Conservation (phyloP, 2,888 invertebrate genomes). For the Melanostoma scalare region DNA sequence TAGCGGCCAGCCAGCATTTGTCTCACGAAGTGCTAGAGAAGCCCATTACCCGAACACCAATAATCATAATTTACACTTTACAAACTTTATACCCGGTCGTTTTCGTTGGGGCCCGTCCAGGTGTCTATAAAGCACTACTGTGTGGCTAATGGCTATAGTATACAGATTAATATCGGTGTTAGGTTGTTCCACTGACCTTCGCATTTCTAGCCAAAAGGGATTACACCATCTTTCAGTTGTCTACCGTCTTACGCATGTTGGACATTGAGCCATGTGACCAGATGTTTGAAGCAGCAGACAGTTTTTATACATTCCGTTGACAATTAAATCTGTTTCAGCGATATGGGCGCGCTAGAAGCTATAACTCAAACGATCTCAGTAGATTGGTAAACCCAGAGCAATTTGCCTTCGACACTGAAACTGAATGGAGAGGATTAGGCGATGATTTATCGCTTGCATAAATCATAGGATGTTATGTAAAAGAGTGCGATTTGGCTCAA, state of each 20-base stretch:
- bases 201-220: conserved; percentile 58
- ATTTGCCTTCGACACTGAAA: conserved; percentile 60
- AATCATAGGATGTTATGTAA: conserved; percentile 68
- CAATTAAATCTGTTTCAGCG: conserved; percentile 45
- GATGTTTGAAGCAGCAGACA: conserved; percentile 38
- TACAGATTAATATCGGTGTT: conserved; percentile 57
- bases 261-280: conserved; percentile 23
- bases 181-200: conserved; percentile 71
- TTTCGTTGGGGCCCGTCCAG: conserved; percentile 16
- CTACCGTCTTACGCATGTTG: conserved; percentile 60
- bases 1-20: conserved; percentile 38
- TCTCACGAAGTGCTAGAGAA: conserved; percentile 1
- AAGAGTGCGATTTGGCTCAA: conserved; percentile 20
- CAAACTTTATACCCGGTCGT: not conserved
- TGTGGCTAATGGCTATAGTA: not conserved
- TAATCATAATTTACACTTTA: conserved; percentile 59
- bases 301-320: conserved; percentile 1
- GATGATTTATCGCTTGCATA: conserved; percentile 62
- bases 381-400: conserved; percentile 50
- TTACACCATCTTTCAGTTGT: conserved; percentile 47
- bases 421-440: conserved; percentile 52
- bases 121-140: conserved; percentile 18
- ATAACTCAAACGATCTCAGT: conserved; percentile 45
- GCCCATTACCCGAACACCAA: conserved; percentile 41
- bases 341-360: conserved; percentile 47